Conservation (phyloP, 1,140 invertebrate genomes). For the Nebria ingens region DNA sequence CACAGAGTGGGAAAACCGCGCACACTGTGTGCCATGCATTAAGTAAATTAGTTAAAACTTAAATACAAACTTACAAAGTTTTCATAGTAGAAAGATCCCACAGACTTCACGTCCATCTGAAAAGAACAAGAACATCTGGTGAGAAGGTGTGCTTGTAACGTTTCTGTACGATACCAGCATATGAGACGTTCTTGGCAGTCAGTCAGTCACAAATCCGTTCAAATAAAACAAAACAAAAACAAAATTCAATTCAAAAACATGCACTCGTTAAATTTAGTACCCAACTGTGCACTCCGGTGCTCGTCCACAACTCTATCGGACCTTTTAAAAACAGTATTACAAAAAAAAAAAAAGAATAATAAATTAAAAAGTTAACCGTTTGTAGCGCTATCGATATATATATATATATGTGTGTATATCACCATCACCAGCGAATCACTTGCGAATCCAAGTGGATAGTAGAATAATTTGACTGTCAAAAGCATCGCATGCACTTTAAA, state of each 20-base stretch:
- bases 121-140: conserved; percentile 38
- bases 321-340: too few species aligned
- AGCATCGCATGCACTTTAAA: conserved; percentile 16
- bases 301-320: too few species aligned
- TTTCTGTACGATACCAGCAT: neutral
- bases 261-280: too few species aligned
- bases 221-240: too few species aligned
- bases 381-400: too few species aligned
- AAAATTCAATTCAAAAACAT: too few species aligned
- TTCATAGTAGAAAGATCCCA: conserved; percentile 87
- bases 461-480: conserved; percentile 15
- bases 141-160: neutral
- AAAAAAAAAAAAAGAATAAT: too few species aligned
- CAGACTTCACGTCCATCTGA: conserved; percentile 88
- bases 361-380: too few species aligned
- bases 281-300: too few species aligned
- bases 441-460: too few species aligned
- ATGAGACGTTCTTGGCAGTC: conserved; percentile 6
- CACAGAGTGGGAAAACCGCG: neutral
- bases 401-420: too few species aligned
- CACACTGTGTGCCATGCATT: neutral
- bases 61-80: conserved; percentile 74
- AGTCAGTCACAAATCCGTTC: neutral
- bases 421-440: too few species aligned
- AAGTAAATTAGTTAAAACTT: conserved; percentile 10